Percentiles rank a stretch among this genome's conserved stretches.
Conservation (phyloP, 64 coral and sea anemone genomes). For the Montipora efflorescens region DNA sequence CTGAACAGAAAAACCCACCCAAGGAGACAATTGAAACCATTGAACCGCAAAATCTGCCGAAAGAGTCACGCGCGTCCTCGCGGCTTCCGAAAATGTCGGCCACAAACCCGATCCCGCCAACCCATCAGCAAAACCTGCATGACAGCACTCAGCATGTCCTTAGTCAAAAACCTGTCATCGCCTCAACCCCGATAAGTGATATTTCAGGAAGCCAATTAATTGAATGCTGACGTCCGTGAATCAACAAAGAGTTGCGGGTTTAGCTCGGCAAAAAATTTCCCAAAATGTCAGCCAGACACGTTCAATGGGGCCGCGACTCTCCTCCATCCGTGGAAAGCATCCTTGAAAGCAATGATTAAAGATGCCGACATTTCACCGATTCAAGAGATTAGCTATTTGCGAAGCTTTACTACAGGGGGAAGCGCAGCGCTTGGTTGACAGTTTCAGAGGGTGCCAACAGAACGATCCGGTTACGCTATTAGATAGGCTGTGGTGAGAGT, state of each 20-base stretch:
- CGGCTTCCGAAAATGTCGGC: neutral
- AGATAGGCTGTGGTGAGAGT: too few species aligned
- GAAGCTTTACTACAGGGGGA: too few species aligned
- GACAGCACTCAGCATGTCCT: too few species aligned
- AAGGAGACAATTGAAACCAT: neutral
- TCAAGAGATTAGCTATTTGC: too few species aligned
- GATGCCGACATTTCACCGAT: neutral
- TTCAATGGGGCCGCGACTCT: conserved; percentile 2
- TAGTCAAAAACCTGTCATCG: too few species aligned
- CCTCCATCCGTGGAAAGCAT: conserved; percentile 59
- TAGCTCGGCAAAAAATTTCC: conserved; percentile 35
- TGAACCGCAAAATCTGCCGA: neutral
- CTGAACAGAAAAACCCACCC: neutral
- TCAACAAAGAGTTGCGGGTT: conserved; percentile 46
- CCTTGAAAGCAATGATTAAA: conserved; percentile 47
- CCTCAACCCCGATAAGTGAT: neutral
- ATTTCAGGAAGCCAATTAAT: neutral
- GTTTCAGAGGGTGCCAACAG: too few species aligned
- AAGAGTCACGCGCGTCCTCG: neutral
- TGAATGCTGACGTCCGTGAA: conserved; percentile 5
- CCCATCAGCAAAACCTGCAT: too few species aligned
- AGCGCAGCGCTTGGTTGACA: too few species aligned
- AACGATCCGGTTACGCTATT: too few species aligned
- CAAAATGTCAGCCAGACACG: conserved; percentile 58
- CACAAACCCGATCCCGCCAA: neutral